Evolutionary conservation across 2,113 vertebrate species (phyloP).

Genomic region (Equus quagga): DNA sequence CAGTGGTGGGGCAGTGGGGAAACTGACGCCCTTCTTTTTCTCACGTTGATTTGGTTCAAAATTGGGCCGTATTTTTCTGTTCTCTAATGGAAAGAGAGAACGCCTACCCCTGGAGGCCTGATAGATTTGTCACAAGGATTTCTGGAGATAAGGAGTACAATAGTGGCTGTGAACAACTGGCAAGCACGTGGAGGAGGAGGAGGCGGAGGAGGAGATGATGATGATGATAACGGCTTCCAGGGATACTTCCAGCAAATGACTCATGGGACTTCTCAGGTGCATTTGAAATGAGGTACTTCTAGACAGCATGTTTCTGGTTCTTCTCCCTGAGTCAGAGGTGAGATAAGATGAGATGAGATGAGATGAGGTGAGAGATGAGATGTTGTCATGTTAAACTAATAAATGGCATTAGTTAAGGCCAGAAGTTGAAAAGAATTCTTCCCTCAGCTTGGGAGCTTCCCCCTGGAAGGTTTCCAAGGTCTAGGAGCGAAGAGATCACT

Average conservation of each 20-base stretch:
- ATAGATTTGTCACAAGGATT: neutral
- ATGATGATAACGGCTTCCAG: neutral
- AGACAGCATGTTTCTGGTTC: neutral
- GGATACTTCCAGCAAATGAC: neutral
- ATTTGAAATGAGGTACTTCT: neutral
- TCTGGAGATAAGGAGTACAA: neutral
- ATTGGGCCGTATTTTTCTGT: neutral
- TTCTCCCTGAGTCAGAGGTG: constrained; percentile 49
- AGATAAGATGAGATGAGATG: neutral
- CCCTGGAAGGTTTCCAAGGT: neutral
- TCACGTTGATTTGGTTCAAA: neutral
- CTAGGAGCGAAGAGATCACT: constrained; percentile 24
- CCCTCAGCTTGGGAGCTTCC: neutral
- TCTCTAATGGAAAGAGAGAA: neutral
- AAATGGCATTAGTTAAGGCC: constrained; percentile 9
- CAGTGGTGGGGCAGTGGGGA: neutral
- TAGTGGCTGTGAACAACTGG: neutral
- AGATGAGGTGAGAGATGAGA: constrained; percentile 50
- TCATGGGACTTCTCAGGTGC: neutral
- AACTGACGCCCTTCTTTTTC: neutral
- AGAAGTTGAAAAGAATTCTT: constrained; percentile 38
- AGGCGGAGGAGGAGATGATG: neutral
- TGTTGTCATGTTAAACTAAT: constrained; percentile 57
- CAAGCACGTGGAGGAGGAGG: neutral
- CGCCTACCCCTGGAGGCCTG: neutral